Evolutionary conservation across 2,113 vertebrate genomes (phyloP), one percentile per base, ranked within the genome.

Genomic region (Proterorhinus semilunaris): DNA sequence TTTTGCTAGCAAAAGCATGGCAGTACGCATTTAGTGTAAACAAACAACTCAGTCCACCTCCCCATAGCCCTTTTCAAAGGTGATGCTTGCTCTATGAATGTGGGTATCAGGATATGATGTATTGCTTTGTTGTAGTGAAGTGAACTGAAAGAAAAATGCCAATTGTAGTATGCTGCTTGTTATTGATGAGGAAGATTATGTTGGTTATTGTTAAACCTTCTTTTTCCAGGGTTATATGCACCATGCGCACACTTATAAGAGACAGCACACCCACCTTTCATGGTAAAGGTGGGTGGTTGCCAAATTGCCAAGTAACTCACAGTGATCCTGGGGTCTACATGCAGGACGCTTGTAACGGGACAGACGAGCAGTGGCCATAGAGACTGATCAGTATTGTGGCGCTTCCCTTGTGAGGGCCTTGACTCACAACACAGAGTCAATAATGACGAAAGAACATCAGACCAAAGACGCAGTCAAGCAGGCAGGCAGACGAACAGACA

Each of bases 271-370:
- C 72, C 66, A 70, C 73, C 55, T 71, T 69, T 71, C 55, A 47
- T 58, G 70, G 58, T 62, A 59, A 46, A 15, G 70, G 61, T 62
- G 15, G 27, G 49, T 6, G 10, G 76, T 83, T 65, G 74, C 75
- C 66, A 58, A 21, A 81, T 71, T 72, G 68, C 66, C 27, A 71
- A 78, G 83, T 75, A 68, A 78, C 75, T 91, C 89, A 91, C 92
- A 93, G 90, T 90, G 89, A 83, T 88, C 66, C 75, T 85, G 84
- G 81, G 81, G 80, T 86, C 75, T 73, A 88, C 91, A 90, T 92
- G 90, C 90, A 85, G 81, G 80, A 83, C 42, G 48, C 69, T 65
- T 82, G 55, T 71, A 62, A 84, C 79, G 71, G 66, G 68, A 83
- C 77, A 75, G 73, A 81, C 58, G 21, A 72, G 69, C 47, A 71